phyloP scores from a whole-genome alignment of 2,113 vertebrate genomes.

The Dipodomys merriami region DNA sequence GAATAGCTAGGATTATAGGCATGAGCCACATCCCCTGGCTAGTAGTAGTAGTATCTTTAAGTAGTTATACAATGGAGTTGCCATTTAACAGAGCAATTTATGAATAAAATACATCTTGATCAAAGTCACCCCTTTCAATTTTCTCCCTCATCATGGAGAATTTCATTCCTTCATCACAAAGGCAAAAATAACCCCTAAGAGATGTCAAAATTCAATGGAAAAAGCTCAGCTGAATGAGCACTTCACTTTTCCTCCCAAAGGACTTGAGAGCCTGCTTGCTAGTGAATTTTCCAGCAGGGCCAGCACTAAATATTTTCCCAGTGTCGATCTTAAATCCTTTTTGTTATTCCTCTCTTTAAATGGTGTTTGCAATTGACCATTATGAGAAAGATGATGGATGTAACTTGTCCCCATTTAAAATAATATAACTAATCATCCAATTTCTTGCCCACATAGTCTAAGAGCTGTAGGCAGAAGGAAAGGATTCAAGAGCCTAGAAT shows the following conservation, averaged over 20 bases:
- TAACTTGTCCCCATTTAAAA: conserved; percentile 61
- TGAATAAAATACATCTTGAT: too few species aligned
- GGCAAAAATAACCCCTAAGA: conserved; percentile 50
- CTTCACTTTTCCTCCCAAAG: conserved; percentile 56
- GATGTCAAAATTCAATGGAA: conserved; percentile 54
- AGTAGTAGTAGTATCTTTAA: too few species aligned
- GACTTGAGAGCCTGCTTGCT: conserved; percentile 56
- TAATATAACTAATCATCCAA: conserved; percentile 54
- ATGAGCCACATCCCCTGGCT: too few species aligned
- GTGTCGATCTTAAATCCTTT: conserved; percentile 60
- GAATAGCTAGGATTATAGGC: too few species aligned
- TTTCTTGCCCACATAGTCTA: not conserved
- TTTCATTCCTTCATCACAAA: not conserved
- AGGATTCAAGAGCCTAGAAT: not conserved
- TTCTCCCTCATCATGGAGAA: not conserved
- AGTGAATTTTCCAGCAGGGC: conserved; percentile 34
- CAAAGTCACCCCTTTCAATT: too few species aligned
- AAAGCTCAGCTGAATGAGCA: not conserved
- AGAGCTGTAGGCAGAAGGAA: not conserved
- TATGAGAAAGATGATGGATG: conserved; percentile 64
- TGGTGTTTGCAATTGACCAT: conserved; percentile 76
- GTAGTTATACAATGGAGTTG: too few species aligned
- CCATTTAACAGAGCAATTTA: too few species aligned
- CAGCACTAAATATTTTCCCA: conserved; percentile 63
- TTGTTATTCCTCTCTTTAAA: conserved; percentile 74